Conservation (phyloP, 2,888 invertebrate species). For the Deilephila porcellus region DNA sequence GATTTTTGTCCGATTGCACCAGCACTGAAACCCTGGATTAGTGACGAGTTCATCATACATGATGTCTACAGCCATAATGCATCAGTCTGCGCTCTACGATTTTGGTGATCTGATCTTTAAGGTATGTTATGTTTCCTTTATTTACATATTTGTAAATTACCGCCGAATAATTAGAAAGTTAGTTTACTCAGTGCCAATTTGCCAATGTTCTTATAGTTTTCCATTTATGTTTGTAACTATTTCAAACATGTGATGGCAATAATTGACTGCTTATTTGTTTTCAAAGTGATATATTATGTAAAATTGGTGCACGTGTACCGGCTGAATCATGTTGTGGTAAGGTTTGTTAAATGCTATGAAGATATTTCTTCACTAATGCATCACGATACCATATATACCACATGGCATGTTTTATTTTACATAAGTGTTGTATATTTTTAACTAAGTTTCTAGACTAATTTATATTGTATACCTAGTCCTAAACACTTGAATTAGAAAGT, state of each 20-base stretch:
- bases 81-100: conserved; percentile 89
- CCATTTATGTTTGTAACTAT: not conserved
- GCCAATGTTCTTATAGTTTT: not conserved
- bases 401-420: not conserved
- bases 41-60: conserved; percentile 76
- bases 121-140: conserved; percentile 76
- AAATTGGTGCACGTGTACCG: conserved; percentile 7
- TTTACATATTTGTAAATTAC: conserved; percentile 28
- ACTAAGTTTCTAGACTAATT: too few relatives aligned
- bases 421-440: not conserved
- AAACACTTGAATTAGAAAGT: not conserved
- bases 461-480: too few relatives aligned
- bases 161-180: conserved; percentile 4
- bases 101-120: conserved; percentile 90
- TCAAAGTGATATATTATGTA: not conserved
- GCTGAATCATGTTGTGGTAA: not conserved
- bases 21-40: conserved; percentile 73
- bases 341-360: not conserved
- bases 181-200: not conserved
- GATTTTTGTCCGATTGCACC: conserved; percentile 60
- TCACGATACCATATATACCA: not conserved
- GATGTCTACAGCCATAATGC: conserved; percentile 92
- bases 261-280: conserved; percentile 11
- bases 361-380: not conserved
- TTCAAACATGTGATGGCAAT: not conserved